Evolutionary conservation across 1,140 invertebrate species (phyloP).

Genomic region (Drosophila asahinai): DNA sequence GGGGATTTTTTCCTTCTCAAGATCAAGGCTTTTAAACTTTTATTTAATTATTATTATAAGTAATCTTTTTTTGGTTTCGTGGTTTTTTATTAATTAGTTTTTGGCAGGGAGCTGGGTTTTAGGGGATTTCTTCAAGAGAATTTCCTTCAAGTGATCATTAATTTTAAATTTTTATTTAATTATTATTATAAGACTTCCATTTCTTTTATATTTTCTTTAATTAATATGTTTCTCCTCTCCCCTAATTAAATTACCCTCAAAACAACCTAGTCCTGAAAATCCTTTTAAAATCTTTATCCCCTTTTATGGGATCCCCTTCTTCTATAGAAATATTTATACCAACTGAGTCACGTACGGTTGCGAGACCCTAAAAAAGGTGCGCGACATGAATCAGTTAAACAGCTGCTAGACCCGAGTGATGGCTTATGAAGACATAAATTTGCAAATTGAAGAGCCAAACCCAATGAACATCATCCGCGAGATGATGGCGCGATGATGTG

Average conservation of each 20-base stretch:
- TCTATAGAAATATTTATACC: too few species aligned
- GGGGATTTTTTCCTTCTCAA: accelerated
- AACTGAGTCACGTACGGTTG: conserved; percentile 74
- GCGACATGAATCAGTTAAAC: conserved; percentile 33
- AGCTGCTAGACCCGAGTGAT: conserved; percentile 37
- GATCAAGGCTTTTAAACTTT: too few species aligned
- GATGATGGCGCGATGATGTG: conserved; percentile 43
- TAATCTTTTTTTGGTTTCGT: neutral
- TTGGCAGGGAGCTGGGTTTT: neutral
- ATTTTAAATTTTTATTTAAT: too few species aligned
- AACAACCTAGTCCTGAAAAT: neutral
- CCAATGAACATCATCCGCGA: conserved; percentile 47
- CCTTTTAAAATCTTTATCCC: conserved; percentile 1
- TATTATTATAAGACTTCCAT: too few species aligned
- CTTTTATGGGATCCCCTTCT: conserved; percentile 1
- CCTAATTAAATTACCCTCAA: neutral
- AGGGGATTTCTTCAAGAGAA: neutral
- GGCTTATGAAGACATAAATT: conserved; percentile 82
- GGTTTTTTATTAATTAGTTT: neutral
- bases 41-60: too few species aligned
- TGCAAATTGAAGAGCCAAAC: conserved; percentile 75
- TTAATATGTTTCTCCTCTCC: neutral
- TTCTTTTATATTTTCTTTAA: neutral
- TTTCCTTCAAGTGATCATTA: too few species aligned
- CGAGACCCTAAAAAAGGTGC: conserved; percentile 25